Evolutionary conservation across 2,888 invertebrate genomes (phyloP).

Genomic region (Priapulus caudatus): DNA sequence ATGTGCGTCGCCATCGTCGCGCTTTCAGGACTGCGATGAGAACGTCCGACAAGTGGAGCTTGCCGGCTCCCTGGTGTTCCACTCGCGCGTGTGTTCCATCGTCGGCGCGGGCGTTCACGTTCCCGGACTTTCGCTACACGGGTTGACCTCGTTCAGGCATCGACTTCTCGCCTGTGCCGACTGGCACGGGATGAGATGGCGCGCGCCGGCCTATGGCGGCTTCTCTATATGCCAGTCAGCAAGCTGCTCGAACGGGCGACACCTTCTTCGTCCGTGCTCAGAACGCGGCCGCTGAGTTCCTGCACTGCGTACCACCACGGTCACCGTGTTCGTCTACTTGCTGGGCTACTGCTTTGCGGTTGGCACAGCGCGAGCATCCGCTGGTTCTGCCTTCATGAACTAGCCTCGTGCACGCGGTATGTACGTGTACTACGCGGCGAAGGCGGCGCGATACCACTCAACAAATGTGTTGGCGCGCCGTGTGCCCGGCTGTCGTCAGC

Average conservation of each 20-base stretch:
- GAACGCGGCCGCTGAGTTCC: conserved; percentile 43
- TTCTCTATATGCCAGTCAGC: conserved; percentile 29
- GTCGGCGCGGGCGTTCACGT: conserved; percentile 11
- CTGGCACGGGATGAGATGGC: too few relatives aligned
- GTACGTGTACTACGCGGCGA: conserved; percentile 45
- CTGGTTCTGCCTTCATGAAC: conserved; percentile 42
- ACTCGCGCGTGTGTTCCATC: conserved; percentile 15
- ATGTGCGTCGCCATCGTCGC: conserved; percentile 9
- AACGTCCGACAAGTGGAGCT: conserved; percentile 10
- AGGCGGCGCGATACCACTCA: too few relatives aligned
- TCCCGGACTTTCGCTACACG: conserved; percentile 13
- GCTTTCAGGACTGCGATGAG: conserved; percentile 8
- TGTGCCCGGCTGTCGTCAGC: too few relatives aligned
- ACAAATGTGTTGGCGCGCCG: too few relatives aligned
- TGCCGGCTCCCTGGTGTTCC: conserved; percentile 7
- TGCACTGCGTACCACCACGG: conserved; percentile 46
- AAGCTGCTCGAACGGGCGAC: conserved; percentile 39
- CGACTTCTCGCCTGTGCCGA: conserved; percentile 11
- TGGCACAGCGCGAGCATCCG: conserved; percentile 34
- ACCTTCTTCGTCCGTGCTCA: too few relatives aligned
- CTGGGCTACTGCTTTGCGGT: conserved; percentile 36
- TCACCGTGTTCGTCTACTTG: conserved; percentile 42
- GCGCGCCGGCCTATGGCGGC: too few relatives aligned
- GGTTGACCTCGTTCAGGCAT: conserved; percentile 10
- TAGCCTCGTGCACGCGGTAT: conserved; percentile 43